Evolutionary conservation across 2,113 vertebrate species (phyloP).

Genomic region (Sorex fumeus): DNA sequence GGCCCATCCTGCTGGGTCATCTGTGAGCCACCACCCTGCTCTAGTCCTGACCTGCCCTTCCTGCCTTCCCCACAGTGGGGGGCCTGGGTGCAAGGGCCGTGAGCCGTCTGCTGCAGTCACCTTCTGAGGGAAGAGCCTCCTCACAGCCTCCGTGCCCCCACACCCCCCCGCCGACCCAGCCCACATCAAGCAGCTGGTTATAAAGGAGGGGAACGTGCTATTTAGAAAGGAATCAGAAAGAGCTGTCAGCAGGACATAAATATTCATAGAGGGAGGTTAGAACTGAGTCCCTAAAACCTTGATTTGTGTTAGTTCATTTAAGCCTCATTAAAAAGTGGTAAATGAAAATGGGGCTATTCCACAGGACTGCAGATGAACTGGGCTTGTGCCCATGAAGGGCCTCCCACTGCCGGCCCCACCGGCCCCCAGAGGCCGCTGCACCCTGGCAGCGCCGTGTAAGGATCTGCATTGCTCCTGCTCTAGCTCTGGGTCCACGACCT

Average conservation of each 20-base stretch:
- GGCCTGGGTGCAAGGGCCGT: too few relatives aligned
- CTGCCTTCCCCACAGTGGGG: background rate
- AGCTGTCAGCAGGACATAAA: constrained; percentile 81
- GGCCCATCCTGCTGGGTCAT: background rate
- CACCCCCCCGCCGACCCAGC: constrained; percentile 15
- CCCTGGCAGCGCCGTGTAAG: constrained; percentile 60
- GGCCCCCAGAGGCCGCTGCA: constrained; percentile 32
- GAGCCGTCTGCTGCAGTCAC: background rate
- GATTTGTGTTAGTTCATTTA: constrained; percentile 81
- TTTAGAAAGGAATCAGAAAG: constrained; percentile 78
- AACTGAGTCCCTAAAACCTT: constrained; percentile 83
- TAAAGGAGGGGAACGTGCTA: constrained; percentile 54
- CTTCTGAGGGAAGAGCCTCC: background rate
- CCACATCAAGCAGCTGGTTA: constrained; percentile 63
- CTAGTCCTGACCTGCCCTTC: background rate
- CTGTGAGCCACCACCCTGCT: background rate
- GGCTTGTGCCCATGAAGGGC: constrained; percentile 72
- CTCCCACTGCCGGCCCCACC: constrained; percentile 50
- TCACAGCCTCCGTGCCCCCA: background rate
- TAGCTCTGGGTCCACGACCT: constrained; percentile 51
- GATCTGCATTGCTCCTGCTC: constrained; percentile 67
- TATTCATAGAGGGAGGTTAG: constrained; percentile 80
- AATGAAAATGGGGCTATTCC: constrained; percentile 77
- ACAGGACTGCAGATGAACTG: constrained; percentile 71
- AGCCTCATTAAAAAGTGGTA: constrained; percentile 84